A percentile compares a stretch with the other conserved stretches of the same genome.
phyloP scores from a whole-genome alignment of 2,113 vertebrate species.

The Climacteris rufus region DNA sequence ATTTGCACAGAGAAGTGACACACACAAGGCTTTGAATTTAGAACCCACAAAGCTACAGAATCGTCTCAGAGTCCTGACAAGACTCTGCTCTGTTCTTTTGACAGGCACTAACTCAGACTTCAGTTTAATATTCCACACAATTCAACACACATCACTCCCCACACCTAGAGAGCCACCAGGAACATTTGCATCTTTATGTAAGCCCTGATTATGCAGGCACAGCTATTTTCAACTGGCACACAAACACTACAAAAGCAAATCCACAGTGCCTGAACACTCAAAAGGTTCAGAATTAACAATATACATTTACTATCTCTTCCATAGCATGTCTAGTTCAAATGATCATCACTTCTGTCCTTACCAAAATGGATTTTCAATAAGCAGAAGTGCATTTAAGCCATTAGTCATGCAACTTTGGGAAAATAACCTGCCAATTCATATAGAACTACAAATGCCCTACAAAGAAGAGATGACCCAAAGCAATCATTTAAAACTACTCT shows the following conservation, averaged over 20 bases:
- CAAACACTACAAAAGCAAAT: background rate
- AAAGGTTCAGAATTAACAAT: background rate
- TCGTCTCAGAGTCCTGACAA: background rate
- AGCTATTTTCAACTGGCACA: background rate
- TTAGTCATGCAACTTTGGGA: background rate
- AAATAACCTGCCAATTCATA: background rate
- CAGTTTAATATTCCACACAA: background rate
- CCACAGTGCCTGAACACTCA: background rate
- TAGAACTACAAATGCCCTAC: background rate
- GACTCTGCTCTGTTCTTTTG: background rate
- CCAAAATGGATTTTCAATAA: background rate
- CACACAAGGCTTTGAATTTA: background rate
- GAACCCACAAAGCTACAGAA: background rate
- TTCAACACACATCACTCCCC: background rate
- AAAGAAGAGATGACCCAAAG: background rate
- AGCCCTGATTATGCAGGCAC: conserved; percentile 4
- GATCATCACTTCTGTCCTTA: background rate
- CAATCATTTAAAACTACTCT: background rate
- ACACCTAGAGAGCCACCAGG: background rate
- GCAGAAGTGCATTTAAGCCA: background rate
- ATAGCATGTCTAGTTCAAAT: background rate
- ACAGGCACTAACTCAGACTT: background rate
- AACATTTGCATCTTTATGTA: conserved; percentile 26
- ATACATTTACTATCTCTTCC: background rate
- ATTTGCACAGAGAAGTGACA: background rate